These are phyloP conservation scores for Campoletis sonorensis DNA, from an alignment of 1,140 invertebrate species.

Conservation along the genomic window DNA sequence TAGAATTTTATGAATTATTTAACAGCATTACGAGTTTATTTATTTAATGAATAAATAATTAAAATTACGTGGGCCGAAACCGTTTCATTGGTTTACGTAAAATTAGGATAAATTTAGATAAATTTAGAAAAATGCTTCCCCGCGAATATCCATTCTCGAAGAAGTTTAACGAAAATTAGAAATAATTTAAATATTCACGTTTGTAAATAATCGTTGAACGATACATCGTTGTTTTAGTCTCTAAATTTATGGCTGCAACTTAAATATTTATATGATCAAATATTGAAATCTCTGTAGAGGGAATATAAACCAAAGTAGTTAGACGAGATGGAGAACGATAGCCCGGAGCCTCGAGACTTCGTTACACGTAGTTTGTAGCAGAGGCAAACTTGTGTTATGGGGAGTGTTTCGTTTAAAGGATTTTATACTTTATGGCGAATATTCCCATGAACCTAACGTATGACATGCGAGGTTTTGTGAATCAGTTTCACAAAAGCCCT, in stretches of 20 bases:
- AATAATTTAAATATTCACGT: no score
- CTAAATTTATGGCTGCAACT: background rate
- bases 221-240: background rate
- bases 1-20: no score
- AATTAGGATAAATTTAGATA: no score
- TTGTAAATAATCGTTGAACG: no score
- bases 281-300: background rate
- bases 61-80: no score
- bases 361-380: conserved; percentile 37
- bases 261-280: no score
- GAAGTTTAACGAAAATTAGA: no score
- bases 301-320: background rate
- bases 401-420: conserved; percentile 30
- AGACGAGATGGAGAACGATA: conserved; percentile 26
- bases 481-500: background rate
- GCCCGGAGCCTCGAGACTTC: conserved; percentile 31
- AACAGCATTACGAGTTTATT: no score
- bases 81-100: no score
- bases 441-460: background rate
- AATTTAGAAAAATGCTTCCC: no score
- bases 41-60: no score
- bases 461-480: background rate
- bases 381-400: conserved; percentile 31
- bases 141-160: no score
- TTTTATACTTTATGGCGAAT: conserved; percentile 42